These are phyloP conservation scores for Prionailurus viverrinus DNA, from an alignment of 2,113 vertebrate genomes.

Conservation along the genomic window DNA sequence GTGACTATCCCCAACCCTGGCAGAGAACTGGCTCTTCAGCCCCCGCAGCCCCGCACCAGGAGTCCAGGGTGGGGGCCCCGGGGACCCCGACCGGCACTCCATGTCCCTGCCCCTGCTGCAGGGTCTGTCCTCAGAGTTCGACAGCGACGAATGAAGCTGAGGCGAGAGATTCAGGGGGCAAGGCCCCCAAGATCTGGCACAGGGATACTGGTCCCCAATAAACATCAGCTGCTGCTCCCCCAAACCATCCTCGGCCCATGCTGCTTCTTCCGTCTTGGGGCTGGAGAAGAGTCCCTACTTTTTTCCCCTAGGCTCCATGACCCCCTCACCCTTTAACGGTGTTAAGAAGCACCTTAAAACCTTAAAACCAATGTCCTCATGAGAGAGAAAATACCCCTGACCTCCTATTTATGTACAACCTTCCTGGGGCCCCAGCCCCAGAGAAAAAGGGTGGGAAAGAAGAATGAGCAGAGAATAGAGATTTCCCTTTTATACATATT, in stretches of 20 bases:
- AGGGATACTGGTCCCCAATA: conserved; percentile 80
- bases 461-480: conserved; percentile 81
- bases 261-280: conserved; percentile 59
- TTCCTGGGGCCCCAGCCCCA: conserved; percentile 9
- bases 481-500: conserved; percentile 86
- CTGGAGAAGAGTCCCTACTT: neutral
- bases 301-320: conserved; percentile 37
- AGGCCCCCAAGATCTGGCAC: conserved; percentile 62
- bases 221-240: conserved; percentile 80
- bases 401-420: conserved; percentile 39
- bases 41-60: conserved; percentile 79
- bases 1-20: conserved; percentile 75
- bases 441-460: conserved; percentile 59
- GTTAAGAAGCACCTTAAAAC: conserved; percentile 48
- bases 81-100: conserved; percentile 83
- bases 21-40: conserved; percentile 86
- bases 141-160: conserved; percentile 81
- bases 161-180: conserved; percentile 58
- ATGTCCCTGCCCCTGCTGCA: conserved; percentile 87
- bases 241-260: conserved; percentile 38
- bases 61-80: conserved; percentile 75
- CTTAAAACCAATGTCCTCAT: neutral
- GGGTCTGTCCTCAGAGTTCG: conserved; percentile 78
- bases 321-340: neutral
- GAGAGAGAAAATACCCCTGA: conserved; percentile 46